Evolutionary conservation across 2,113 vertebrate genomes (phyloP), one percentile per base, ranked within the genome.

Genomic region (Archilochus colubris): DNA sequence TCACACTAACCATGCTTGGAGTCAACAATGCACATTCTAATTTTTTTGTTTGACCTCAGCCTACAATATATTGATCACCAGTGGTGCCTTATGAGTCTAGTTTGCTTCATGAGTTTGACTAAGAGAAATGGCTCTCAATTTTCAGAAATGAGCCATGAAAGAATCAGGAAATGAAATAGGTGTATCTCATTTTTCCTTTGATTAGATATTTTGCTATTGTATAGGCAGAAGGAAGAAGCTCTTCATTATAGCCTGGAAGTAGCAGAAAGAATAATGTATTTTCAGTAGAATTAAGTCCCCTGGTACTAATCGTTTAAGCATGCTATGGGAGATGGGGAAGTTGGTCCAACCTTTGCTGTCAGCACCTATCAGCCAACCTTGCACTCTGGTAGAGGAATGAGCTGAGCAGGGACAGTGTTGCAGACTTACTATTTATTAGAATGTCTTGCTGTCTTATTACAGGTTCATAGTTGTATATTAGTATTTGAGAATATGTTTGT

Each of bases 301-400:
- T 2, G 4, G 54, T 78, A 73, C 54, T 91, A 95, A 94, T 94
- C 57, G 50, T 76, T 96, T 95, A 89, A 96, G 63, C 78, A 69
- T 23, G 44, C 48, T 85, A 12, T 9, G 57, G 74, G 69, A 87
- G 78, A 43, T 7, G 86, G 73, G 50, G 53, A 82, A 78, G 77
- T 77, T 94, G 76, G 83, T 95, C 77, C 95, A 88, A 81, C 92
- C 59, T 91, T 79, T 92, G 59, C 57, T 95, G 80, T 91, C 86
- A 81, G 73, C 81, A 72, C 36, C 53, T 72, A 75, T 95, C 81
- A 94, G 46, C 70, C 57, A 75, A 1, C 31, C 57, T 67, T 43
- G 33, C 17, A 28, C 69, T 81, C 62, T 75, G 63, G 36, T 33
- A 84, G 85, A 93, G 69, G 48, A 82, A 92, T 77, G 66, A 91